Percentiles rank a stretch among this genome's conserved stretches.
Conservation (phyloP, 2,888 invertebrate genomes). For the Pandemis corylana region DNA sequence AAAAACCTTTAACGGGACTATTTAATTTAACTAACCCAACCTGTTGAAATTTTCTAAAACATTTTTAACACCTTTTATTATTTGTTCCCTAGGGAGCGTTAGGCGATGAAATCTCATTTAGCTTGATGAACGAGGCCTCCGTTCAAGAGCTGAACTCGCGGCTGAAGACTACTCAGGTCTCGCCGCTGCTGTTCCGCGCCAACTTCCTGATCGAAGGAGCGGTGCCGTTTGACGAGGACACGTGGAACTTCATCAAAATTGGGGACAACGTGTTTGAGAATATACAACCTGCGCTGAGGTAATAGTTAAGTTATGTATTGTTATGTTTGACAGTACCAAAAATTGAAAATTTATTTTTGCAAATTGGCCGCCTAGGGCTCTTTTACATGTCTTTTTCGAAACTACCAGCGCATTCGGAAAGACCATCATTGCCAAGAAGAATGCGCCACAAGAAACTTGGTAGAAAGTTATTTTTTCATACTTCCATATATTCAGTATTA, state of each 20-base stretch:
- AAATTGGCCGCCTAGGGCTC: no score
- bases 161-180: conserved; percentile 67
- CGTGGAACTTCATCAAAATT: conserved; percentile 86
- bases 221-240: conserved; percentile 83
- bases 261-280: conserved; percentile 80
- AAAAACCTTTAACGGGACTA: no score
- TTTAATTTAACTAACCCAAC: no score
- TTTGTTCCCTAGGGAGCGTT: conserved; percentile 68
- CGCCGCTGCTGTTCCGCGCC: conserved; percentile 83
- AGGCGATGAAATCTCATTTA: conserved; percentile 85
- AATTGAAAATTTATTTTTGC: no score
- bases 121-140: conserved; percentile 84
- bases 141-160: conserved; percentile 83
- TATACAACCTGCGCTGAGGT: conserved; percentile 83
- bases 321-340: no score
- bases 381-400: no score
- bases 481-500: no score
- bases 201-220: conserved; percentile 85
- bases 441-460: no score
- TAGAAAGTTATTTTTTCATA: no score
- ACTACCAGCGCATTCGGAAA: no score
- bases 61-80: not conserved
- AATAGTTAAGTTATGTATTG: not conserved
- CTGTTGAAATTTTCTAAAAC: not conserved
- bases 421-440: no score